Conservation (phyloP, 2,797 vertebrate species). For the Sciaenops ocellatus region DNA sequence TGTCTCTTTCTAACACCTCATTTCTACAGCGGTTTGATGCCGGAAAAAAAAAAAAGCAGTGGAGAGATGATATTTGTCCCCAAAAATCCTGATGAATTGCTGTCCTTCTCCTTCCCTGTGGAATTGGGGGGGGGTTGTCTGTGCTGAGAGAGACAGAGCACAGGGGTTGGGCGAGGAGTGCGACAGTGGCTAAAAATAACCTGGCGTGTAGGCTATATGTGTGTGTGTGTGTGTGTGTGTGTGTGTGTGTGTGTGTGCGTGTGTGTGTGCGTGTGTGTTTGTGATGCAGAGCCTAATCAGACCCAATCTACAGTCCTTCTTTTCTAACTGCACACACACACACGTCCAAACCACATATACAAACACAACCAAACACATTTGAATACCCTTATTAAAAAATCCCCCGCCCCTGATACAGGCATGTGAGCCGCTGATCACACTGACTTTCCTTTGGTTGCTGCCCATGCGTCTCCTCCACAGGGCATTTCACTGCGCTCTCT, state of each 20-base stretch:
- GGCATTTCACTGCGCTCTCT: conserved; percentile 76
- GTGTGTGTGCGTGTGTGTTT: conserved; percentile 28
- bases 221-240: conserved; percentile 31
- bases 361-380: conserved; percentile 51
- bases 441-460: conserved; percentile 65
- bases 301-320: conserved; percentile 47
- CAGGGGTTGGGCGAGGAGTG: conserved; percentile 59
- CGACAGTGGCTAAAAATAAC: conserved; percentile 75
- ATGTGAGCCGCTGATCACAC: conserved; percentile 64
- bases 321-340: conserved; percentile 33
- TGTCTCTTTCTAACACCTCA: conserved; percentile 30
- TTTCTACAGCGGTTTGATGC: neutral
- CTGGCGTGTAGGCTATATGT: conserved; percentile 57
- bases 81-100: conserved; percentile 34
- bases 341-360: conserved; percentile 45
- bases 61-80: neutral
- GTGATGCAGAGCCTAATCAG: conserved; percentile 57
- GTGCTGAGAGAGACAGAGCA: conserved; percentile 49
- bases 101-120: conserved; percentile 44
- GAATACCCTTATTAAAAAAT: conserved; percentile 68
- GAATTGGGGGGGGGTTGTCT: neutral
- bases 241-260: conserved; percentile 30
- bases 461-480: conserved; percentile 71
- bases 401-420: conserved; percentile 40
- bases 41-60: neutral